Evolutionary conservation across 2,888 invertebrate species (phyloP), one percentile per base, ranked within the genome.

Genomic region (Aleiodes testaceus): DNA sequence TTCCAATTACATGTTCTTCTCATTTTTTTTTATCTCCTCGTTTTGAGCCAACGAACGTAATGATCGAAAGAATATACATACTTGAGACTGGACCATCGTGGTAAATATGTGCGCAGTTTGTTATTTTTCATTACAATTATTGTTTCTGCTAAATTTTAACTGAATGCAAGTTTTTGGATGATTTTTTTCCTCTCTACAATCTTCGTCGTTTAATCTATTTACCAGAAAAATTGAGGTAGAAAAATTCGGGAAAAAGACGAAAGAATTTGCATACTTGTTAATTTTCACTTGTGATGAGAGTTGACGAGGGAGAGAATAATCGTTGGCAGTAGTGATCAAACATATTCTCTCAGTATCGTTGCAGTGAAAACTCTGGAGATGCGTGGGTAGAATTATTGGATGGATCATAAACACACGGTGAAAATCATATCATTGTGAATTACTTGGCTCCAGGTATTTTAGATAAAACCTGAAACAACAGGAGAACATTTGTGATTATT

Each of bases 361-460:
- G 70, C 73, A 72, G 72, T 72, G 66, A 71, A 77, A n/a, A 55
- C 36, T 55, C 55, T 55, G 55, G 36, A 30, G 55, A 55, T 36
- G 30, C 55, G 55, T 59, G 59, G 36, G 72, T 73, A 59, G 36
- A 59, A 59, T 59, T 16, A 59, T 59, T 59, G 59, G 65, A 50
- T 65, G 47, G 65, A 50, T 30, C 49, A 45, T 65, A 30, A 64
- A 65, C 65, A 20, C 65, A 30, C 36, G 50, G 44, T 65, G 50
- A 65, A 22, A 20, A 47, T 65, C 20, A 12, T 30, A 26, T 59
- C 44, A 78, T 30, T 76, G 77, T 71, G 76, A 79, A 83, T 88
- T 89, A 89, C 84, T 88, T 88, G 66, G 89, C 89, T 66, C 89
- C 89, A 70, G 89, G 89, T 78, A 89, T 85, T 86, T 89, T 88